These are phyloP conservation scores for Phrynocephalus forsythii DNA, from an alignment of 2,797 vertebrate species.

Conservation along the genomic window DNA sequence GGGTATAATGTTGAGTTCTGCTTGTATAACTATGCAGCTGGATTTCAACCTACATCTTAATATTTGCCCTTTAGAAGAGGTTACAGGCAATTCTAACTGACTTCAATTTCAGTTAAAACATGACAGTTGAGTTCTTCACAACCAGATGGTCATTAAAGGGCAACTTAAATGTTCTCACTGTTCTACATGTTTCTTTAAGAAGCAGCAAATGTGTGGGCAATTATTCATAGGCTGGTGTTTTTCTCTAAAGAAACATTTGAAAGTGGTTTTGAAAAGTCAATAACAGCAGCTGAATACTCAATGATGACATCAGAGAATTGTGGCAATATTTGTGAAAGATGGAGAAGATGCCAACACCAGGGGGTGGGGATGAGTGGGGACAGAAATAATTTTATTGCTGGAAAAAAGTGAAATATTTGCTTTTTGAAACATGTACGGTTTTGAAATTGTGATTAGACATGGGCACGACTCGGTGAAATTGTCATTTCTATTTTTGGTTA, in stretches of 20 bases:
- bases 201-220: not conserved
- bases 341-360: not conserved
- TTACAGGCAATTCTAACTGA: not conserved
- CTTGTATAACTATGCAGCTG: too few species aligned
- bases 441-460: not conserved
- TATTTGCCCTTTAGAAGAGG: not conserved
- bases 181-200: conserved; percentile 1
- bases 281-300: conserved; percentile 15
- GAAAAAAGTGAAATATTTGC: not conserved
- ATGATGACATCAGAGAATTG: conserved; percentile 21
- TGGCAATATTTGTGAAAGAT: conserved; percentile 24
- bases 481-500: too few species aligned
- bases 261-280: conserved; percentile 33
- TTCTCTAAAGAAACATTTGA: conserved; percentile 32
- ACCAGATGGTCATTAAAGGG: not conserved
- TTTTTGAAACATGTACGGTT: not conserved
- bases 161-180: conserved; percentile 12
- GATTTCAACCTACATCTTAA: not conserved
- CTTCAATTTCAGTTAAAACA: not conserved
- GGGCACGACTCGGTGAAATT: too few species aligned
- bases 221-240: conserved; percentile 29
- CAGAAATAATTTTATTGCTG: not conserved
- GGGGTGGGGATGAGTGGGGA: not conserved
- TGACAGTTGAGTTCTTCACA: not conserved
- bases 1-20: not conserved